Percentiles rank a stretch among this genome's conserved stretches.
phyloP scores from a whole-genome alignment of 2,888 invertebrate genomes.

The Ichneumoninae sp. region DNA sequence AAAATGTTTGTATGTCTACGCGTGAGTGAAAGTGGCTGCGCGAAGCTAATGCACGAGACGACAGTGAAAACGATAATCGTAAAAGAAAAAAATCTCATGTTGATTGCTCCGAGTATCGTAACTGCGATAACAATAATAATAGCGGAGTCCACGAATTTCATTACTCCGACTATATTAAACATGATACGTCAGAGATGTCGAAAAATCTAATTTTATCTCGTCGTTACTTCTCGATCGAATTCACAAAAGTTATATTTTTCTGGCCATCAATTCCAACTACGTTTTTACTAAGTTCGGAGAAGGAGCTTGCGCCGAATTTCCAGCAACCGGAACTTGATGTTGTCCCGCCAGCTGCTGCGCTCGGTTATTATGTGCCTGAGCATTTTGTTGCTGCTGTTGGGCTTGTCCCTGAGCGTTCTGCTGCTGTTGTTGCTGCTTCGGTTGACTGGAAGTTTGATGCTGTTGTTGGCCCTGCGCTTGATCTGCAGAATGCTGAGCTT shows the following conservation, averaged over 20 bases:
- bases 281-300: slow-evolving; percentile 19
- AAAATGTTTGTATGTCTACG: not conserved
- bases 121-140: not conserved
- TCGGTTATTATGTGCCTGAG: slow-evolving; percentile 66
- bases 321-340: slow-evolving; percentile 2
- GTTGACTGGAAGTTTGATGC: slow-evolving; percentile 6
- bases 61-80: not conserved
- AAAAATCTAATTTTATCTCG: not conserved
- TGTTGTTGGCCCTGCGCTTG: slow-evolving; percentile 68
- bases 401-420: slow-evolving; percentile 59
- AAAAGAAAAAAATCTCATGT: not conserved
- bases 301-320: slow-evolving; percentile 13
- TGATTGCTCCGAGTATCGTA: not conserved
- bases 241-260: not conserved
- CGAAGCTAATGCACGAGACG: not conserved
- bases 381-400: slow-evolving; percentile 56
- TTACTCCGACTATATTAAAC: not conserved
- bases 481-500: slow-evolving; percentile 64
- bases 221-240: not conserved
- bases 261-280: not conserved
- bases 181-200: not conserved
- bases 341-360: slow-evolving; percentile 72
- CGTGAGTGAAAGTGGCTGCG: not conserved
- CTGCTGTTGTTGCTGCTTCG: not conserved
- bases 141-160: not conserved